Conservation (phyloP, 2,113 vertebrate species). For the Plecotus auritus region DNA sequence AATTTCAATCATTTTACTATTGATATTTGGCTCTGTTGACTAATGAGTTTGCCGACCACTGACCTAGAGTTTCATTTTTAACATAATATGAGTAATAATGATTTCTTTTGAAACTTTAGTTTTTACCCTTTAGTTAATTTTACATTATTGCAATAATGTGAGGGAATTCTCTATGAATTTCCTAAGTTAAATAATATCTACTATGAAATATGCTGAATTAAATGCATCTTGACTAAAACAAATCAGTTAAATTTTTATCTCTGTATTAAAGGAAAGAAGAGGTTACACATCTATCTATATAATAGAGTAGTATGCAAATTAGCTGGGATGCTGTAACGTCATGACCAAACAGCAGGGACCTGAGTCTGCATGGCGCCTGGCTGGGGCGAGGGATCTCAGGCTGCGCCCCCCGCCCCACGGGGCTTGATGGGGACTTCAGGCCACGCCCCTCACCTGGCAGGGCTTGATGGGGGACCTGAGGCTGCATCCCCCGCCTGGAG, state of each 20-base stretch:
- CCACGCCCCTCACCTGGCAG: fast-evolving
- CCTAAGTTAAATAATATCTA: conserved; percentile 3
- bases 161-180: neutral
- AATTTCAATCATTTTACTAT: too few relatives aligned
- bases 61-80: neutral
- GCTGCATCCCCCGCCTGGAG: too few relatives aligned
- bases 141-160: neutral
- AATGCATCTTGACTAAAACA: neutral
- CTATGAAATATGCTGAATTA: neutral
- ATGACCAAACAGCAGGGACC: too few relatives aligned
- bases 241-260: neutral
- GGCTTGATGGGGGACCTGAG: too few relatives aligned
- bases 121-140: neutral
- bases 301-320: too few relatives aligned
- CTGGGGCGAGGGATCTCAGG: too few relatives aligned
- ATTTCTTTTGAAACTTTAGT: neutral
- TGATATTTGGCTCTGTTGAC: too few relatives aligned
- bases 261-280: neutral
- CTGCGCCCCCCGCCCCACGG: too few relatives aligned
- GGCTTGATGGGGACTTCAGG: too few relatives aligned
- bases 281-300: neutral
- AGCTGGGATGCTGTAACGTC: too few relatives aligned
- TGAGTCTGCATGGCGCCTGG: too few relatives aligned
- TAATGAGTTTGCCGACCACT: too few relatives aligned
- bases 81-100: neutral